Evolutionary conservation across 1,140 invertebrate genomes (phyloP).

Genomic region (Zelostemma sp.): DNA sequence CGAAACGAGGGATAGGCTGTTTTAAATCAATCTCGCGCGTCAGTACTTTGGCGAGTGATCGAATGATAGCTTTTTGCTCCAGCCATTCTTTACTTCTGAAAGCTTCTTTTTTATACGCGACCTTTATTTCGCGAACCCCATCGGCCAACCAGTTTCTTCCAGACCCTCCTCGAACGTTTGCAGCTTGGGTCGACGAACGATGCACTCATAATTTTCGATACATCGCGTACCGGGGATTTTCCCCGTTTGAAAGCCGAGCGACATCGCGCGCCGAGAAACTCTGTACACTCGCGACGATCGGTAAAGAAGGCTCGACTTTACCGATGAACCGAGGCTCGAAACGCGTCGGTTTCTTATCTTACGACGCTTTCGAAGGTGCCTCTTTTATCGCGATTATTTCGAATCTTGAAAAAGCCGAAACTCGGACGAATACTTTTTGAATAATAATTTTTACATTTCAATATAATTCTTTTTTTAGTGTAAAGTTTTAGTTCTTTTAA

Average conservation of each 20-base stretch:
- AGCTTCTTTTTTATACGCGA: constrained; percentile 45
- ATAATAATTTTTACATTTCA: no score
- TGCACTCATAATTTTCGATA: constrained; percentile 61
- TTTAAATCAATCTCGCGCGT: constrained; percentile 38
- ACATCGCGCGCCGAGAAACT: constrained; percentile 19
- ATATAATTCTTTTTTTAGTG: no score
- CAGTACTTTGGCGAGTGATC: constrained; percentile 51
- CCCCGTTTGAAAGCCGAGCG: constrained; percentile 20
- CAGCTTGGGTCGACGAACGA: constrained; percentile 62
- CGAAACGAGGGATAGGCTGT: no score
- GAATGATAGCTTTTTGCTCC: constrained; percentile 52
- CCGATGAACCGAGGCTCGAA: no score
- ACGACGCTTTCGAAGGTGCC: no score
- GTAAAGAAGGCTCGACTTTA: constrained; percentile 7
- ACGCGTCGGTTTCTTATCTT: no score
- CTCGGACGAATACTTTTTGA: no score
- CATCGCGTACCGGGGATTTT: constrained; percentile 50
- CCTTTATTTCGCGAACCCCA: constrained; percentile 54
- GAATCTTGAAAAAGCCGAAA: no score
- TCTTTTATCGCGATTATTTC: no score
- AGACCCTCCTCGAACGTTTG: constrained; percentile 44
- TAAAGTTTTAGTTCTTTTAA: no score
- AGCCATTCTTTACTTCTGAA: constrained; percentile 36
- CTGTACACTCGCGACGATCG: constrained; percentile 17
- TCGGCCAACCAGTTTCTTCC: constrained; percentile 57